phyloP scores from a whole-genome alignment of 2,113 vertebrate genomes.

The Gobius niger region DNA sequence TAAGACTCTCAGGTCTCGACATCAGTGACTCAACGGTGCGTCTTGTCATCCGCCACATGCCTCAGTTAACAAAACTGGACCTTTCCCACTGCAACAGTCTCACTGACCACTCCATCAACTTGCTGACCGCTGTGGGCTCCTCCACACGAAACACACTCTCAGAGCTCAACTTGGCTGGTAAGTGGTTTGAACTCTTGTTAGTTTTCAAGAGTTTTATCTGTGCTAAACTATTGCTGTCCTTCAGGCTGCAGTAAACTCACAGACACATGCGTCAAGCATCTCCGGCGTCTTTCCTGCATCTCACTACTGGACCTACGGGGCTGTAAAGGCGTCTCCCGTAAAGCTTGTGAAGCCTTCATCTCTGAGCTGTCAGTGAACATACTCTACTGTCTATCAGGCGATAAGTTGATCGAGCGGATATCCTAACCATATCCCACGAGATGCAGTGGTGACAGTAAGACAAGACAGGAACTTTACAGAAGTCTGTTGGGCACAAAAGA shows the following conservation, averaged over 20 bases:
- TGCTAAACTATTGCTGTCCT: neutral
- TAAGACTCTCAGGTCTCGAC: conserved; percentile 93
- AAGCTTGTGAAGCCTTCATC: conserved; percentile 96
- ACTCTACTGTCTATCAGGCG: conserved; percentile 98
- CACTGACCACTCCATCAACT: conserved; percentile 92
- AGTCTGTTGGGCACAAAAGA: conserved; percentile 30
- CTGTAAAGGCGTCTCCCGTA: conserved; percentile 92
- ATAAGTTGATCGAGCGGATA: conserved; percentile 98
- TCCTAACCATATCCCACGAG: conserved; percentile 76
- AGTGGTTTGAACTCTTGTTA: neutral
- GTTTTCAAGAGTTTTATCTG: neutral
- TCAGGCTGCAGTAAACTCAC: conserved; percentile 95
- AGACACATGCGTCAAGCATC: conserved; percentile 89
- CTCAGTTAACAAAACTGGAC: conserved; percentile 92
- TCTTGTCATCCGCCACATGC: conserved; percentile 96
- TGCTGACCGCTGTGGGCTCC: conserved; percentile 94
- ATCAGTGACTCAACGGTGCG: conserved; percentile 92
- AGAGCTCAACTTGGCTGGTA: conserved; percentile 95
- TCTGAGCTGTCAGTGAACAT: conserved; percentile 94
- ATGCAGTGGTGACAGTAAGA: conserved; percentile 16
- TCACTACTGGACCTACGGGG: conserved; percentile 91
- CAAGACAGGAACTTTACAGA: conserved; percentile 20
- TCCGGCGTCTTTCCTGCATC: conserved; percentile 90
- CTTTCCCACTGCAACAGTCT: conserved; percentile 94
- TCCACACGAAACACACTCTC: conserved; percentile 94